Evolutionary conservation across 2,113 vertebrate genomes (phyloP).

Genomic region (Accipiter virgatus): DNA sequence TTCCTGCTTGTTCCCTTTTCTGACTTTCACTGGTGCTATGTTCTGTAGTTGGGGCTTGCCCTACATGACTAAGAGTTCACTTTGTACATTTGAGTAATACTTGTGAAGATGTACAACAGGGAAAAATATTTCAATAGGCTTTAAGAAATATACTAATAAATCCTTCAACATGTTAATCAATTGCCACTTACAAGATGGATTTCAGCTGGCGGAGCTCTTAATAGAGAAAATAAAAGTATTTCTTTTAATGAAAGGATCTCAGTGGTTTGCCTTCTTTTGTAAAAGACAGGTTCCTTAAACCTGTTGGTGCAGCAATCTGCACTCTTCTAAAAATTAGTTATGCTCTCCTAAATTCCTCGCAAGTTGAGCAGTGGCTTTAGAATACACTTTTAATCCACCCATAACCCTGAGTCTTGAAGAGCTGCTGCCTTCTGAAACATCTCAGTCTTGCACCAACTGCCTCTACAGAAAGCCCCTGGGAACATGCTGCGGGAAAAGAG

Average conservation of each 20-base stretch:
- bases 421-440: background rate
- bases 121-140: background rate
- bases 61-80: background rate
- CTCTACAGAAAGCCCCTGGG: background rate
- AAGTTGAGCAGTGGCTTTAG: background rate
- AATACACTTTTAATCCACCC: background rate
- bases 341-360: background rate
- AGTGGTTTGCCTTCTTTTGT: background rate
- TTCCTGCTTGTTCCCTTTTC: background rate
- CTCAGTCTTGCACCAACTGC: background rate
- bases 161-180: background rate
- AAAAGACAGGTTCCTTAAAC: background rate
- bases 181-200: background rate
- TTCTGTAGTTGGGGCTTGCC: background rate
- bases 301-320: background rate
- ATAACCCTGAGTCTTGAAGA: too few species aligned
- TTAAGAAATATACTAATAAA: background rate
- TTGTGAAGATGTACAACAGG: background rate
- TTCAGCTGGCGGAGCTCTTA: background rate
- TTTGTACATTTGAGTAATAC: background rate
- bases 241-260: background rate
- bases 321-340: background rate
- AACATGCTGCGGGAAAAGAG: accelerated
- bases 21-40: background rate
- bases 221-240: background rate